phyloP scores from a whole-genome alignment of 2,113 vertebrate species.

The Acrocephalus kingi region DNA sequence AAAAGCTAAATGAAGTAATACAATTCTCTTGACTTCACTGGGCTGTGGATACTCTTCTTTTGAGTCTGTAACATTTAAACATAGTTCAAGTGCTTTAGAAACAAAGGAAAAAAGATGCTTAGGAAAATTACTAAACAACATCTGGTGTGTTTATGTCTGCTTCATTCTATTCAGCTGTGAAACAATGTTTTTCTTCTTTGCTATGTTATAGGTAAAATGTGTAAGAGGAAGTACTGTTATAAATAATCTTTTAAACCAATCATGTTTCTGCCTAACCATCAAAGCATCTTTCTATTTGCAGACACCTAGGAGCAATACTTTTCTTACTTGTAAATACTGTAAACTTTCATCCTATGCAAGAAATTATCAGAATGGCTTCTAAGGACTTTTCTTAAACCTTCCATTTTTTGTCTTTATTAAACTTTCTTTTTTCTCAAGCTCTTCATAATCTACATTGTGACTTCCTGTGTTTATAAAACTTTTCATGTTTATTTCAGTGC shows the following conservation, averaged over 20 bases:
- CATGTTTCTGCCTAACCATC: slow-evolving; percentile 58
- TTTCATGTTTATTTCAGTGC: slow-evolving; percentile 50
- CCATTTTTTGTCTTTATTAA: slow-evolving; percentile 65
- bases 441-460: slow-evolving; percentile 64
- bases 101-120: slow-evolving; percentile 1
- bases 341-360: slow-evolving; percentile 45
- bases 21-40: neutral
- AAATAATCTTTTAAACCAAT: slow-evolving; percentile 47
- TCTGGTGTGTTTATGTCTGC: slow-evolving; percentile 33
- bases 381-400: slow-evolving; percentile 52
- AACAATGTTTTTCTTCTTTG: slow-evolving; percentile 57
- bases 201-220: slow-evolving; percentile 36
- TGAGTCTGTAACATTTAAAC: neutral
- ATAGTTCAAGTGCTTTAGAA: slow-evolving; percentile 14
- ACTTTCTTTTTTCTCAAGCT: slow-evolving; percentile 62
- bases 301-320: slow-evolving; percentile 55
- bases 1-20: slow-evolving; percentile 19
- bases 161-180: slow-evolving; percentile 44
- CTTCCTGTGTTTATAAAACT: slow-evolving; percentile 61
- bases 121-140: slow-evolving; percentile 26
- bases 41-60: neutral
- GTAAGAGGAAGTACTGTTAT: slow-evolving; percentile 28
- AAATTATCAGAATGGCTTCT: slow-evolving; percentile 57
- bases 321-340: slow-evolving; percentile 46
- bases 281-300: slow-evolving; percentile 62